Evolutionary conservation across 2,113 vertebrate species (phyloP), one percentile per base, ranked within the genome.

Genomic region (Columbina picui): DNA sequence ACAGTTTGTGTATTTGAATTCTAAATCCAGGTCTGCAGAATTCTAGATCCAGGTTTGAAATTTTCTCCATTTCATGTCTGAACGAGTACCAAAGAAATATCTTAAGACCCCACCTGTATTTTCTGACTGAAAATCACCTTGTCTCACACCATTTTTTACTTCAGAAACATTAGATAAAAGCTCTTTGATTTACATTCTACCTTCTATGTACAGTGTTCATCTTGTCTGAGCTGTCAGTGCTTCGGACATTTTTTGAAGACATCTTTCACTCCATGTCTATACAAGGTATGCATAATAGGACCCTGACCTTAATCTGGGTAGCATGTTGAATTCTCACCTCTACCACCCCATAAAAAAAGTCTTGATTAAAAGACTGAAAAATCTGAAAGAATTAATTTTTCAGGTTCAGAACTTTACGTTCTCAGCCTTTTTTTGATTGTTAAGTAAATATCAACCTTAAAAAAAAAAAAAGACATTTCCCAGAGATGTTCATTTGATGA

Each of bases 381-480:
- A n/a, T 29, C 20, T 23, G 23, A 87, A 92, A 49, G 2, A 50
- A 30, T 3, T 56, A 6, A 2, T 26, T 27, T 17, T 65, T 59
- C 59, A 32, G 2, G 9, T 17, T 76, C 11, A 57, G 38, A 19
- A 47, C 56, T 39, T 77, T 81, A 1, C 65, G 11, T 65, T 74
- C 49, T 56, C 22, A 43, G 20, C 12, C 53, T 80, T 79, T 16
- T 34, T 95, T 90, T 85, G 7, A 4, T 36, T 87, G 17, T 82
- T 80, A 92, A 93, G 29, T n/a, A 92, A 94, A 84, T 27, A 93
- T 74, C 92, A 97, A 84, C 36, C 85, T 82, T 78, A 92, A 78
- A 87, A 43, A 43, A 87, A 43, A 43, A 50, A 82, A 30, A 82
- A 86, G 32, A n/a, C 43, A 78, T 81, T 92, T 96, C 79, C 29